Evolutionary conservation across 2,113 vertebrate genomes (phyloP).

Genomic region (Athene cunicularia): DNA sequence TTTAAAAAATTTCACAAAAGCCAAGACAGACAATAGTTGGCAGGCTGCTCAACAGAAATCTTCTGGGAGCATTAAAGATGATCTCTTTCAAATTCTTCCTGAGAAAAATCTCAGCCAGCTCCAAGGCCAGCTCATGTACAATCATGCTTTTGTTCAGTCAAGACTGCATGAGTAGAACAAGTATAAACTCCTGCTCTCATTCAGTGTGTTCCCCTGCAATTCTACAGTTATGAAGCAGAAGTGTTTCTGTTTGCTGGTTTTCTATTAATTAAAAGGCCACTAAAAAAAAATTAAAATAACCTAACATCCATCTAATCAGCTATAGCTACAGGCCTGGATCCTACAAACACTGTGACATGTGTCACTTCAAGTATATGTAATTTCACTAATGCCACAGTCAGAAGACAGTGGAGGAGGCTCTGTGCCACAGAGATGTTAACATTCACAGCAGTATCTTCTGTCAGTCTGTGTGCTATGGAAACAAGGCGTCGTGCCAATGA

Average conservation of each 20-base stretch:
- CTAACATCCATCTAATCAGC: background rate
- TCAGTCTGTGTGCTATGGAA: slow-evolving; percentile 29
- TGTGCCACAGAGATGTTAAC: slow-evolving; percentile 8
- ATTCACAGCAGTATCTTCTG: slow-evolving; percentile 27
- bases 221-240: background rate
- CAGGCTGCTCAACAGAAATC: background rate
- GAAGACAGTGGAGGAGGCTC: background rate
- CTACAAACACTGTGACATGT: background rate
- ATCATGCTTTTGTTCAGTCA: slow-evolving; percentile 33
- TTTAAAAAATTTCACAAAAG: background rate
- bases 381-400: background rate
- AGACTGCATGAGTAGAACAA: background rate
- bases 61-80: background rate
- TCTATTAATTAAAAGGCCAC: background rate
- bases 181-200: background rate
- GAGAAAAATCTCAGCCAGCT: slow-evolving; percentile 15
- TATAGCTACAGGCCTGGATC: background rate
- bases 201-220: background rate
- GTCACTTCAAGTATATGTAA: background rate
- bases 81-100: background rate
- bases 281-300: background rate
- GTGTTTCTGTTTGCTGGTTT: background rate
- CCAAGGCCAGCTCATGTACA: slow-evolving; percentile 20
- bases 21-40: background rate
- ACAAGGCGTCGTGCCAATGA: background rate